Evolutionary conservation across 2,797 vertebrate species (phyloP).

Genomic region (Lemur catta): DNA sequence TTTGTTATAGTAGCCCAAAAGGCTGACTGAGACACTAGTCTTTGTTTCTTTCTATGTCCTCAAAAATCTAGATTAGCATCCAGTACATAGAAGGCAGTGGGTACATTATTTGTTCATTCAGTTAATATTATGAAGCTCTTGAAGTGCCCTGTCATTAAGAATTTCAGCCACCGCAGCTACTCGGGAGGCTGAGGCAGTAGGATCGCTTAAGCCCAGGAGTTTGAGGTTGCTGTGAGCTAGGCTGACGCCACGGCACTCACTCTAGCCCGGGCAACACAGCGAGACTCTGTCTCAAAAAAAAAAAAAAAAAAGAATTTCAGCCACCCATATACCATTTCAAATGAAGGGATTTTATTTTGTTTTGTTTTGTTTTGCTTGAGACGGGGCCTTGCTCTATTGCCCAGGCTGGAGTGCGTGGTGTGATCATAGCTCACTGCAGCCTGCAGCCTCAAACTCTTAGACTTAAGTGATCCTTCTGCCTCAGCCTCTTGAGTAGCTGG

Average conservation of each 20-base stretch:
- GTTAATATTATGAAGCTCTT: neutral
- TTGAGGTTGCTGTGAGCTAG: too few species aligned
- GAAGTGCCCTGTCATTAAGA: neutral
- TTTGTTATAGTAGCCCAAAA: neutral
- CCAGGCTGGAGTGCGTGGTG: neutral
- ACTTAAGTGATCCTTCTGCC: neutral
- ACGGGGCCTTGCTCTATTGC: neutral
- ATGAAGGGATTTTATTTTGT: neutral
- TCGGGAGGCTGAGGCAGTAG: too few species aligned
- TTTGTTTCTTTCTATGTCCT: neutral
- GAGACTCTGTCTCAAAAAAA: too few species aligned
- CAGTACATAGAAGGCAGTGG: neutral
- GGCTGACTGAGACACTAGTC: neutral
- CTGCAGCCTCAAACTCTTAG: neutral
- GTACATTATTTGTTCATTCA: neutral
- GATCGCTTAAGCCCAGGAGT: too few species aligned
- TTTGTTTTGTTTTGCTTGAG: neutral
- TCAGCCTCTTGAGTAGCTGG: neutral
- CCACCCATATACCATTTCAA: neutral
- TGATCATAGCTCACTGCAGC: neutral
- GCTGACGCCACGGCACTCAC: too few species aligned
- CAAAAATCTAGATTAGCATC: neutral
- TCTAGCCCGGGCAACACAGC: too few species aligned
- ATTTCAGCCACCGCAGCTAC: neutral
- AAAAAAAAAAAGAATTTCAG: slow-evolving; percentile 23